phyloP scores from a whole-genome alignment of 2,888 invertebrate genomes.

The Drosophila testacea region DNA sequence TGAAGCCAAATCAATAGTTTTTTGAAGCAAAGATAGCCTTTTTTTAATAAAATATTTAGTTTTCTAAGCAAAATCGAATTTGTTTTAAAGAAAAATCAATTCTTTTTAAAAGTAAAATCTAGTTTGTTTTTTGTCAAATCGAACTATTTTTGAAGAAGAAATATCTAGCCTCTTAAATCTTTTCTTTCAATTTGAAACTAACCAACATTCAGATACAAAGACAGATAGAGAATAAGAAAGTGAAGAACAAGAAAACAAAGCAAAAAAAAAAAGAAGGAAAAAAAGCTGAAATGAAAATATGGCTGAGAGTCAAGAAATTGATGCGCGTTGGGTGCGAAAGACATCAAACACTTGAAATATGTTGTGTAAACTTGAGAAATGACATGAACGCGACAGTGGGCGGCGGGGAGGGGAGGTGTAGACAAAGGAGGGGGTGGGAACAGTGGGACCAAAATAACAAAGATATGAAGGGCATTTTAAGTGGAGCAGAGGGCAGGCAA shows the following conservation, averaged over 20 bases:
- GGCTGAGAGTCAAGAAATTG: conserved; percentile 60
- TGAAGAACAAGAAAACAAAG: neutral
- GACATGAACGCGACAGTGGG: conserved; percentile 56
- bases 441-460: neutral
- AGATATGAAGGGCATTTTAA: conserved; percentile 15
- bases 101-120: no score
- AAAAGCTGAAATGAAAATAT: conserved; percentile 16
- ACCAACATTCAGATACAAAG: neutral
- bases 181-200: no score
- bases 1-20: no score
- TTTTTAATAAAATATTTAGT: no score
- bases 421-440: neutral
- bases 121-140: no score
- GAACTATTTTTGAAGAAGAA: no score
- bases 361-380: conserved; percentile 79
- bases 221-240: neutral
- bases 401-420: neutral
- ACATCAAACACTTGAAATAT: conserved; percentile 79
- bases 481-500: conserved; percentile 49
- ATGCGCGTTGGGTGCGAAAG: conserved; percentile 75
- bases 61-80: no score
- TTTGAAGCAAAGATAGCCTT: no score
- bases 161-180: no score
- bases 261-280: neutral
- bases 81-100: no score